Conservation (phyloP, 1,140 invertebrate genomes). For the Hypothenemus hampei region DNA sequence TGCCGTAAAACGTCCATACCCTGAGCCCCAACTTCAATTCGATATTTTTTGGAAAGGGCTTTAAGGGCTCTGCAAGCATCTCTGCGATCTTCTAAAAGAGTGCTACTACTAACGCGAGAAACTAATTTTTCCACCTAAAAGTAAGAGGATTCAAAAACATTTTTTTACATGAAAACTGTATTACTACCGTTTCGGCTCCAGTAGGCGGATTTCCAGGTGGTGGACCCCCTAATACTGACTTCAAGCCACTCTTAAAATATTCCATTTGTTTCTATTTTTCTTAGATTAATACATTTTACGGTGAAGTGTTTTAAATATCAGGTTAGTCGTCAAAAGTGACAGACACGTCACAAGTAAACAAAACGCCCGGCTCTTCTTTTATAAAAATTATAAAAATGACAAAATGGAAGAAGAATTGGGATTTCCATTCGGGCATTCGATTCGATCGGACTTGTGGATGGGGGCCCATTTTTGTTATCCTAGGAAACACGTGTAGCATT, state of each 20-base stretch:
- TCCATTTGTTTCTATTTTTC: constrained; percentile 58
- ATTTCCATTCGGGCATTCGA: too few relatives aligned
- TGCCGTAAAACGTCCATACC: constrained; percentile 84
- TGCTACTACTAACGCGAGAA: constrained; percentile 87
- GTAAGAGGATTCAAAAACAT: constrained; percentile 37
- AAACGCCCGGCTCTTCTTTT: too few relatives aligned
- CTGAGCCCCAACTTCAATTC: constrained; percentile 92
- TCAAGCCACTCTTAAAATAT: constrained; percentile 80
- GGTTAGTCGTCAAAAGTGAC: too few relatives aligned
- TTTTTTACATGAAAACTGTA: constrained; percentile 1
- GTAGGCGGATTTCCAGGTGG: constrained; percentile 68
- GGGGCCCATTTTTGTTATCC: too few relatives aligned
- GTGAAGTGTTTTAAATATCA: too few relatives aligned
- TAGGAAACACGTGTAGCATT: too few relatives aligned
- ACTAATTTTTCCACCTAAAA: constrained; percentile 86
- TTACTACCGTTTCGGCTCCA: constrained; percentile 76
- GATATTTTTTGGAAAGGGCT: constrained; percentile 87
- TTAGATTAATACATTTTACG: too few relatives aligned
- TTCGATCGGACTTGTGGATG: too few relatives aligned
- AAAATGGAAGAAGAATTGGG: too few relatives aligned
- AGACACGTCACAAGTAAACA: too few relatives aligned
- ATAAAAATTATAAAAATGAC: too few relatives aligned
- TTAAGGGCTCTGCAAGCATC: constrained; percentile 95
- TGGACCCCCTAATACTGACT: constrained; percentile 81
- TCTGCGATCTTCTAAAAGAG: constrained; percentile 86